Evolutionary conservation across 2,113 vertebrate species (phyloP).

Genomic region (Menura novaehollandiae): DNA sequence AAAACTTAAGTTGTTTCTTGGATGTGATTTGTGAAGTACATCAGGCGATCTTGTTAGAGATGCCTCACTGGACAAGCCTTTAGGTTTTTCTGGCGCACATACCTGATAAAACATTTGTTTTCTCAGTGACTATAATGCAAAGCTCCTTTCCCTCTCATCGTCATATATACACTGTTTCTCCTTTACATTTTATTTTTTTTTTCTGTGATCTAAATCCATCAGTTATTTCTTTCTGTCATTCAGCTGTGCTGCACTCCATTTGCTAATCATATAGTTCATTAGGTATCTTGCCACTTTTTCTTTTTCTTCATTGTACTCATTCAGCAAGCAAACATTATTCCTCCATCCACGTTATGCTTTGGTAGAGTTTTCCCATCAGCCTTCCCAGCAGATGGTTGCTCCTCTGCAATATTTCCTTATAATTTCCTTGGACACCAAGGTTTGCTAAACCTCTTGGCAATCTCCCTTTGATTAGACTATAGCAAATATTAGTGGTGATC

Average conservation of each 20-base stretch:
- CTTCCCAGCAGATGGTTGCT: neutral
- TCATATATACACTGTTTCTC: neutral
- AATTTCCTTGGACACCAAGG: neutral
- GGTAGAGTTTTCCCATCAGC: neutral
- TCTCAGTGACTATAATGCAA: neutral
- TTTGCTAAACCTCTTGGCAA: neutral
- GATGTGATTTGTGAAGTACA: neutral
- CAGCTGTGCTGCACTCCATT: neutral
- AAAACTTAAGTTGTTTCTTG: neutral
- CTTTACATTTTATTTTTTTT: neutral
- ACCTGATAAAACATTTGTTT: neutral
- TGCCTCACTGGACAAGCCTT: neutral
- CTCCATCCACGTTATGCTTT: neutral
- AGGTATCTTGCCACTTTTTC: neutral
- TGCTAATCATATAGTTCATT: neutral
- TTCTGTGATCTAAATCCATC: neutral
- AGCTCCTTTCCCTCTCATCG: neutral
- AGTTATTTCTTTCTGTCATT: neutral
- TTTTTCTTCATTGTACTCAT: neutral
- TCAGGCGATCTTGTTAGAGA: neutral
- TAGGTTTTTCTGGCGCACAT: neutral
- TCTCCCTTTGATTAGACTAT: neutral
- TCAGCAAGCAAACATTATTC: neutral
- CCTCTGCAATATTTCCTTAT: neutral
- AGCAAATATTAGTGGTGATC: neutral